phyloP scores from a whole-genome alignment of 2,888 invertebrate species.

The Platycheirus rosarum region DNA sequence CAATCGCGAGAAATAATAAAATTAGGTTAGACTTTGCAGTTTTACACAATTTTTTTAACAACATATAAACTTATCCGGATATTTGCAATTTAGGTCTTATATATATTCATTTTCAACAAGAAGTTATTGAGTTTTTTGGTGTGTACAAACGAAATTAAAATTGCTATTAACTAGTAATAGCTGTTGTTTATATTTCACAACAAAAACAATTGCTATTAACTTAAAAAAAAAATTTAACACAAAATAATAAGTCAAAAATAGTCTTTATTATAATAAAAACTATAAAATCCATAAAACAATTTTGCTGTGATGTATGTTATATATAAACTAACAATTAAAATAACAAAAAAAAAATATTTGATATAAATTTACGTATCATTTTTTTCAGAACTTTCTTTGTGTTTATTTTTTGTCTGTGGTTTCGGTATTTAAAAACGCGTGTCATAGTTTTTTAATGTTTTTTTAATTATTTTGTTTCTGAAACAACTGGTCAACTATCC shows the following conservation, averaged over 20 bases:
- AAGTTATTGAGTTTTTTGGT: conserved; percentile 13
- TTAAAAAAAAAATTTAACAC: conserved; percentile 65
- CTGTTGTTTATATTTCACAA: conserved; percentile 30
- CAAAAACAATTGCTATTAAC: conserved; percentile 37
- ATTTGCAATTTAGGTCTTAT: conserved; percentile 8
- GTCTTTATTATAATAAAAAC: conserved; percentile 74
- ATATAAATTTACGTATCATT: conserved; percentile 36
- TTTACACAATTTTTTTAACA: conserved; percentile 6
- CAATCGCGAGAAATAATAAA: conserved; percentile 30
- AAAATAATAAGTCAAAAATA: conserved; percentile 75
- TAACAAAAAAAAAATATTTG: conserved; percentile 75
- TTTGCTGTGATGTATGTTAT: conserved; percentile 83
- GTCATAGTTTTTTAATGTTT: no score
- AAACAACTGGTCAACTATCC: no score
- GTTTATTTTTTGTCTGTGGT: conserved; percentile 20
- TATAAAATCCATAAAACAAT: conserved; percentile 78
- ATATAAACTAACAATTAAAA: conserved; percentile 78
- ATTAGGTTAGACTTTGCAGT: conserved; percentile 27
- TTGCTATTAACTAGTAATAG: no score
- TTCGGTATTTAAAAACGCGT: conserved; percentile 8
- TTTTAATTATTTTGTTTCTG: no score
- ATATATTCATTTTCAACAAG: not conserved
- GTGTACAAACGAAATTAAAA: conserved; percentile 3
- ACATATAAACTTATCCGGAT: conserved; percentile 9
- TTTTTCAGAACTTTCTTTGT: conserved; percentile 22